phyloP scores from a whole-genome alignment of 2,888 invertebrate species.

The Caenorhabditis wallacei region DNA sequence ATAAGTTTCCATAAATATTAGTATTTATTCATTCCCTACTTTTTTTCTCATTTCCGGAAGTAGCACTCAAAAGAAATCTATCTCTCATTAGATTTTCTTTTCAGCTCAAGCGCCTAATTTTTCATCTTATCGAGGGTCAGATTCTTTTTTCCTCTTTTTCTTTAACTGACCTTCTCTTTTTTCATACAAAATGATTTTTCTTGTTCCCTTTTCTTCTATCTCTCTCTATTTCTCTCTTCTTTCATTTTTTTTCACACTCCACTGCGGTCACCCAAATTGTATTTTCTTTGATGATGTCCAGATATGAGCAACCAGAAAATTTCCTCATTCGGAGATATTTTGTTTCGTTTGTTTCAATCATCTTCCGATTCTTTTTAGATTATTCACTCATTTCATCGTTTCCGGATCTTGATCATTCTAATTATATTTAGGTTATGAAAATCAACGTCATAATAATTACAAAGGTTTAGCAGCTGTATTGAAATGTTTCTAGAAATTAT shows the following conservation, averaged over 20 bases:
- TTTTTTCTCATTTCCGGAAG: constrained; percentile 44
- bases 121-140: constrained; percentile 21
- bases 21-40: constrained; percentile 31
- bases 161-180: constrained; percentile 38
- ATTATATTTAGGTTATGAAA: too few relatives aligned
- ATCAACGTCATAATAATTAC: too few relatives aligned
- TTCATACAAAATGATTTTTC: constrained; percentile 32
- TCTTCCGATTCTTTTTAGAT: too few relatives aligned
- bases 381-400: too few relatives aligned
- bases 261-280: constrained; percentile 33
- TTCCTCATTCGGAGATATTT: not conserved
- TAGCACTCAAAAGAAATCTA: constrained; percentile 21
- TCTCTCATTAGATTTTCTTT: constrained; percentile 19
- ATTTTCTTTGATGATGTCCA: constrained; percentile 29
- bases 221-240: constrained; percentile 24
- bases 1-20: constrained; percentile 11
- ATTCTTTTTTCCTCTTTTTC: constrained; percentile 17
- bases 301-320: constrained; percentile 21
- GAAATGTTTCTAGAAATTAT: not conserved
- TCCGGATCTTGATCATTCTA: too few relatives aligned
- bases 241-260: constrained; percentile 40
- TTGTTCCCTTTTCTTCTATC: constrained; percentile 27
- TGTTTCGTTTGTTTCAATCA: too few relatives aligned
- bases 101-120: constrained; percentile 20
- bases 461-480: too few relatives aligned